phyloP scores from a whole-genome alignment of 2,113 vertebrate genomes.

The Coptodon rendalli region DNA sequence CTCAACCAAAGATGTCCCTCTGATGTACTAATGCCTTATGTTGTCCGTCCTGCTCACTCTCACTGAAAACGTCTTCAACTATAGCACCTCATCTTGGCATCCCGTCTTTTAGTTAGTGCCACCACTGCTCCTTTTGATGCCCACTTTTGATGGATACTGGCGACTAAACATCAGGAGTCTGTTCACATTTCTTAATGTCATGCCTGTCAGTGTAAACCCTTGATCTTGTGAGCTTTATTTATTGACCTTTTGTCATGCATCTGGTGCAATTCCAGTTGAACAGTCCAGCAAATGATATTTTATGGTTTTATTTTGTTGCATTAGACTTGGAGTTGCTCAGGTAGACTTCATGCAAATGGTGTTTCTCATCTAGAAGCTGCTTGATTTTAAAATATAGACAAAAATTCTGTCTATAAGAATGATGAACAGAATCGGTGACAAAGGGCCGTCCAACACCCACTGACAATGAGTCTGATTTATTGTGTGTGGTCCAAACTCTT shows the following conservation, averaged over 20 bases:
- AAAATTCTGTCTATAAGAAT: not conserved
- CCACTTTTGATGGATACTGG: not conserved
- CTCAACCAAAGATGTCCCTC: too few relatives aligned
- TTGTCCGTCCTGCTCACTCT: not conserved
- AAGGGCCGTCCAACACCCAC: not conserved
- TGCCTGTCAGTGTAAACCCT: not conserved
- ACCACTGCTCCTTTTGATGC: not conserved
- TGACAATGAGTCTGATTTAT: not conserved
- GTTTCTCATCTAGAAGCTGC: not conserved
- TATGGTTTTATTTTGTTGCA: not conserved
- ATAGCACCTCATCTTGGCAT: not conserved
- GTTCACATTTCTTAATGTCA: not conserved
- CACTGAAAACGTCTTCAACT: not conserved
- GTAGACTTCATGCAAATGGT: not conserved
- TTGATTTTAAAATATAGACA: not conserved
- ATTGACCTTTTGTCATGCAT: not conserved
- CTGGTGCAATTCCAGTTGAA: not conserved
- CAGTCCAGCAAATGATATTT: not conserved
- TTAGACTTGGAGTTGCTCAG: not conserved
- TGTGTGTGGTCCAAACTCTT: not conserved
- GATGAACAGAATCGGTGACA: not conserved
- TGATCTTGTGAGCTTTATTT: not conserved
- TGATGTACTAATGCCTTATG: not conserved
- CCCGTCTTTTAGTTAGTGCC: not conserved
- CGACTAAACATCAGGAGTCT: accelerated